Conservation (phyloP, 2,797 vertebrate genomes). For the Dicrostonyx torquatus region DNA sequence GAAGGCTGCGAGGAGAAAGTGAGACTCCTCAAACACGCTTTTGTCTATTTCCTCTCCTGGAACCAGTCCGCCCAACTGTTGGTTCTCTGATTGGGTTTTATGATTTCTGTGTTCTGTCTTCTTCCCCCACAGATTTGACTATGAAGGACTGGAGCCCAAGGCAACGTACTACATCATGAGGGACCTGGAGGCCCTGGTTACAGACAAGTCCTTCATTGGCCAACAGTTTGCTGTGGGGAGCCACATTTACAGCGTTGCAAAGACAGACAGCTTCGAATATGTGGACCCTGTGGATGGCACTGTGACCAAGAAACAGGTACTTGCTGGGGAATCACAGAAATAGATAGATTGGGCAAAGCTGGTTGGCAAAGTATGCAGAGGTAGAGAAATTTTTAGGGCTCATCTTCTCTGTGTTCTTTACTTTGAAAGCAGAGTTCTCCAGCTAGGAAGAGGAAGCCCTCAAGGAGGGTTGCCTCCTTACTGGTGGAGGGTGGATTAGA, state of each 20-base stretch:
- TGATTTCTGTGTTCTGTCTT: conserved; percentile 15
- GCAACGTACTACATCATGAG: conserved; percentile 95
- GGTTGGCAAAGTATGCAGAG: neutral
- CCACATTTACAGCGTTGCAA: conserved; percentile 94
- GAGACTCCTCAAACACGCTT: neutral
- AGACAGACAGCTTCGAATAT: conserved; percentile 97
- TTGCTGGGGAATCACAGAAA: neutral
- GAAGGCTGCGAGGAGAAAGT: neutral
- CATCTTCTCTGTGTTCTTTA: neutral
- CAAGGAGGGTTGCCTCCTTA: neutral
- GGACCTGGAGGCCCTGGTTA: conserved; percentile 94
- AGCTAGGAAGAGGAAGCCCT: neutral
- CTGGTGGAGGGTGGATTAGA: neutral
- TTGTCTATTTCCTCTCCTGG: neutral
- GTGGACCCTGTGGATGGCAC: conserved; percentile 97
- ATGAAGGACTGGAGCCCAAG: conserved; percentile 95
- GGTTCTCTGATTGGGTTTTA: neutral
- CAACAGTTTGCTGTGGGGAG: conserved; percentile 98
- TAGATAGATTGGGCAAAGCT: neutral
- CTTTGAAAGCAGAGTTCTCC: neutral
- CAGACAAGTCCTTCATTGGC: conserved; percentile 94
- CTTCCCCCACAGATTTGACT: conserved; percentile 93
- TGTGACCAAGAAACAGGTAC: conserved; percentile 97
- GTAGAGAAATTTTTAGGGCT: neutral
- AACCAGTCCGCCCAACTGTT: neutral